These are phyloP conservation scores for Conus ventricosus DNA, from an alignment of 1,140 invertebrate species.

Conservation along the genomic window DNA sequence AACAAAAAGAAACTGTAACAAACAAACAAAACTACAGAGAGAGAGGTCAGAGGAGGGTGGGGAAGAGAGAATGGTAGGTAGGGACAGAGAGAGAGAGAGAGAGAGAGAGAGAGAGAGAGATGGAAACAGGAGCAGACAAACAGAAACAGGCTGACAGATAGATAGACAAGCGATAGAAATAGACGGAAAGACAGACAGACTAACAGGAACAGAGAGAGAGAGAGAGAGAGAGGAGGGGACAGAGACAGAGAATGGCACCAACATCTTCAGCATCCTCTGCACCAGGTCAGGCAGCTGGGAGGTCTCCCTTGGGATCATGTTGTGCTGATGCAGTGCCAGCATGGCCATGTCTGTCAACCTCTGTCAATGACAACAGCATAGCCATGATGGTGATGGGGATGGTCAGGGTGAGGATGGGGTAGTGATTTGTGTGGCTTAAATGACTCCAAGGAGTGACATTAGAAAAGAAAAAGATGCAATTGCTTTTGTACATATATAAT, in stretches of 20 bases:
- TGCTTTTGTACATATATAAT: no score
- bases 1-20: no score
- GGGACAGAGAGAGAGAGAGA: neutral
- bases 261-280: constrained; percentile 56
- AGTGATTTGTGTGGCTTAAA: no score
- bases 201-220: neutral
- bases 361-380: constrained; percentile 49
- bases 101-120: neutral
- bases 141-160: constrained; percentile 9
- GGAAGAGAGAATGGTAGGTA: no score
- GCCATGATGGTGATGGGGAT: neutral
- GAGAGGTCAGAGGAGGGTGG: neutral
- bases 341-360: constrained; percentile 63
- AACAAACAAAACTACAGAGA: constrained; percentile 4
- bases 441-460: no score
- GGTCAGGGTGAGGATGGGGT: no score
- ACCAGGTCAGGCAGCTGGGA: constrained; percentile 52
- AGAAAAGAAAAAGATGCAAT: no score
- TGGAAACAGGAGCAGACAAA: neutral
- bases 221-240: neutral
- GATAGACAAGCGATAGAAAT: neutral
- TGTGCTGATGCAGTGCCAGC: constrained; percentile 47
- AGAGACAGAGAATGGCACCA: constrained; percentile 19
- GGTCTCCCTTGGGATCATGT: constrained; percentile 41
- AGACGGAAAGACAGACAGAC: neutral